These are phyloP conservation scores for Drosophila fulvimacula DNA, from an alignment of 2,888 invertebrate species.

Conservation along the genomic window DNA sequence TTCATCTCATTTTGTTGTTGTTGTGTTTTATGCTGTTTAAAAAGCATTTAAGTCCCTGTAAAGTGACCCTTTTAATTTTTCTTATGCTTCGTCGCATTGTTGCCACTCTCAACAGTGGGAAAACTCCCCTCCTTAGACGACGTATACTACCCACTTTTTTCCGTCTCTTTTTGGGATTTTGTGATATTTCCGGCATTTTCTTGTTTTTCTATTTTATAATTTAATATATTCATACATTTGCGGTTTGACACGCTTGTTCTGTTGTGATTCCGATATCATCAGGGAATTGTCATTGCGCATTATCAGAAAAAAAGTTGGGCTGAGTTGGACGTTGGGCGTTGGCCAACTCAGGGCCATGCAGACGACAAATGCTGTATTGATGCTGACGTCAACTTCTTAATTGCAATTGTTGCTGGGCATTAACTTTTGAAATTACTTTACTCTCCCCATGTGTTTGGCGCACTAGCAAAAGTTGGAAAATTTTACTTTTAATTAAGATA, in stretches of 20 bases:
- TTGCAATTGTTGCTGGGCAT: slow-evolving; percentile 2
- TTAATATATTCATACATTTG: slow-evolving; percentile 79
- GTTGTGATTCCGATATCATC: slow-evolving; percentile 66
- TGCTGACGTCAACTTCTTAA: slow-evolving; percentile 12
- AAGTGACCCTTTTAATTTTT: slow-evolving; percentile 82
- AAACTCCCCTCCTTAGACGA: slow-evolving; percentile 31
- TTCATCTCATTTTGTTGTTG: slow-evolving; percentile 66
- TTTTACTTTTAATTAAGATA: slow-evolving; percentile 14
- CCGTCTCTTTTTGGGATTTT: slow-evolving; percentile 35
- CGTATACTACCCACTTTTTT: slow-evolving; percentile 12
- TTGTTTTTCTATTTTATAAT: slow-evolving; percentile 42
- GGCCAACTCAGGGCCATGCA: background rate
- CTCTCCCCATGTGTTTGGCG: background rate
- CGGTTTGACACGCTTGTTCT: slow-evolving; percentile 80
- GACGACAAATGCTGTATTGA: background rate
- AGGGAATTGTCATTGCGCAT: slow-evolving; percentile 33
- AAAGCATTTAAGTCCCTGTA: slow-evolving; percentile 76
- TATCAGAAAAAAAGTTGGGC: background rate
- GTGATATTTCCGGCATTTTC: slow-evolving; percentile 41
- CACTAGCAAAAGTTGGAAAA: slow-evolving; percentile 8
- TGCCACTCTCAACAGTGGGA: slow-evolving; percentile 63
- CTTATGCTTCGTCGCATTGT: slow-evolving; percentile 69
- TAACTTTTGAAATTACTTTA: slow-evolving; percentile 2
- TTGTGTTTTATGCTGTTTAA: slow-evolving; percentile 59
- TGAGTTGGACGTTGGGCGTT: background rate